phyloP scores from a whole-genome alignment of 2,113 vertebrate species.

The Protobothrops flavoviridis region DNA sequence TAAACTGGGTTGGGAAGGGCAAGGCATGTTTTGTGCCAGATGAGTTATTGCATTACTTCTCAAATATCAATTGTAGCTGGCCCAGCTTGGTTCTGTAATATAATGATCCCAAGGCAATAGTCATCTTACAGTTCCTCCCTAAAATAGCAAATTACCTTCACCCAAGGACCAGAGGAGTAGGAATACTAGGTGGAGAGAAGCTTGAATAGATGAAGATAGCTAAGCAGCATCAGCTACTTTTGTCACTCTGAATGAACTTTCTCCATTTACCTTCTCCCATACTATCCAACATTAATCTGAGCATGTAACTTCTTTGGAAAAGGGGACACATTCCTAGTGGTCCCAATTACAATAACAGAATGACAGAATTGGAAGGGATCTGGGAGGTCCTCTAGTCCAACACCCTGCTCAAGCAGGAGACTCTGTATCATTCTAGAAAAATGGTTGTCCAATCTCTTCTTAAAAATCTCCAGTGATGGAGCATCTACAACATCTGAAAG shows the following conservation, averaged over 20 bases:
- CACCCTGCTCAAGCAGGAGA: too few relatives aligned
- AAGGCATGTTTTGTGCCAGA: neutral
- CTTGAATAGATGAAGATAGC: neutral
- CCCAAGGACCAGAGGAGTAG: neutral
- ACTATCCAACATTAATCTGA: neutral
- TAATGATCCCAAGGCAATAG: neutral
- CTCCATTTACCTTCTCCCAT: neutral
- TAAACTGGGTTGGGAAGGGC: neutral
- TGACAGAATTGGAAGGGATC: too few relatives aligned
- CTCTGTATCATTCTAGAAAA: too few relatives aligned
- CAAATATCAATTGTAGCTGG: neutral
- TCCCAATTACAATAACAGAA: neutral
- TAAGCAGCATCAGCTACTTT: neutral
- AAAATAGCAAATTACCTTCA: neutral
- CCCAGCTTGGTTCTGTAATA: neutral
- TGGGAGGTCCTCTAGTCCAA: too few relatives aligned
- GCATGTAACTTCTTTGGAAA: neutral
- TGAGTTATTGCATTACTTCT: neutral
- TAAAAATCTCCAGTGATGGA: too few relatives aligned
- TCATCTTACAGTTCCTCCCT: neutral
- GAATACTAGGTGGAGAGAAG: neutral
- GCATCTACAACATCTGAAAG: too few relatives aligned
- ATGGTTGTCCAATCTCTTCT: too few relatives aligned
- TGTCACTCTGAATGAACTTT: neutral
- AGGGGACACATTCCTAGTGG: neutral